These are phyloP conservation scores for Chaenogobius annularis DNA, from an alignment of 2,113 vertebrate genomes.

Conservation along the genomic window DNA sequence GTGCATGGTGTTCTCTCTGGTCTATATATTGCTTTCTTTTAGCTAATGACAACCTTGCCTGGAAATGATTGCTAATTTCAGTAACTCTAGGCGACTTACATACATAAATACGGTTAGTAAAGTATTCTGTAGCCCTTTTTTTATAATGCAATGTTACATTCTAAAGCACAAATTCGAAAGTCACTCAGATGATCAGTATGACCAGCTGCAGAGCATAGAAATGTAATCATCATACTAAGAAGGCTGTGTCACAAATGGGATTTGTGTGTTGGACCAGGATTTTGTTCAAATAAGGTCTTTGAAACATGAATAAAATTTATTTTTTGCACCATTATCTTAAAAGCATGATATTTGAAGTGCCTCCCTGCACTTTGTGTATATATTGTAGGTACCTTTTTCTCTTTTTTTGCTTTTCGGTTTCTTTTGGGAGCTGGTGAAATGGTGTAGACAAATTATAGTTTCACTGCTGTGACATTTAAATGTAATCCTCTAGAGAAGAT, in stretches of 20 bases:
- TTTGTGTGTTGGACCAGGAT: slow-evolving; percentile 66
- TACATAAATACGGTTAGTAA: slow-evolving; percentile 40
- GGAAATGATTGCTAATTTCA: slow-evolving; percentile 48
- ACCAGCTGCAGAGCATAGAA: slow-evolving; percentile 39
- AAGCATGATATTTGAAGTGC: slow-evolving; percentile 89
- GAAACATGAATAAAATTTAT: slow-evolving; percentile 76
- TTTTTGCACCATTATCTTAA: slow-evolving; percentile 80
- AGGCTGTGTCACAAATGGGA: slow-evolving; percentile 61
- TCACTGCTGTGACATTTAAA: slow-evolving; percentile 77
- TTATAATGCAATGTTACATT: slow-evolving; percentile 14
- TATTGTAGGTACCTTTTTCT: slow-evolving; percentile 84
- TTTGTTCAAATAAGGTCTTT: slow-evolving; percentile 73
- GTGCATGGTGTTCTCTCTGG: slow-evolving; percentile 36
- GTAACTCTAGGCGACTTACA: slow-evolving; percentile 49
- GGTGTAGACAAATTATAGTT: slow-evolving; percentile 80
- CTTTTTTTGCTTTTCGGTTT: slow-evolving; percentile 61
- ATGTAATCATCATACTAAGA: slow-evolving; percentile 45
- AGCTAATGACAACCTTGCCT: slow-evolving; percentile 59
- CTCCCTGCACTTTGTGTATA: slow-evolving; percentile 90
- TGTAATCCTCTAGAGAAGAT: slow-evolving; percentile 74
- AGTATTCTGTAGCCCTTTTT: slow-evolving; percentile 12
- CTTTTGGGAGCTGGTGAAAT: slow-evolving; percentile 72
- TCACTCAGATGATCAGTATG: slow-evolving; percentile 31
- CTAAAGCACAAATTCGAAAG: neutral
- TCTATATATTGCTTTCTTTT: slow-evolving; percentile 26